phyloP scores from a whole-genome alignment of 2,797 vertebrate genomes.

The Sebastes hubbsi region DNA sequence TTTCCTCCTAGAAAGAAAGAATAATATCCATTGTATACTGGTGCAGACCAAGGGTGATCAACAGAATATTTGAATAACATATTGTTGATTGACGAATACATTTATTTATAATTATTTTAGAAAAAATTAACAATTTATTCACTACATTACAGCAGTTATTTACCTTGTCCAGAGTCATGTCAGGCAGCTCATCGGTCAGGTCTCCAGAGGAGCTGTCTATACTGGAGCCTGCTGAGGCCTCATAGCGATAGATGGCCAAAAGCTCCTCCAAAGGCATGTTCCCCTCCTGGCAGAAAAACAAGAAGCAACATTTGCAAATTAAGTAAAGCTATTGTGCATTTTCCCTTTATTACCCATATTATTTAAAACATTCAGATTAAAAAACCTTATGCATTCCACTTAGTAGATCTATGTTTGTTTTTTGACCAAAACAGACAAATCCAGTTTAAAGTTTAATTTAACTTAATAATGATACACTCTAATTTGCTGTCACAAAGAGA shows the following conservation, averaged over 20 bases:
- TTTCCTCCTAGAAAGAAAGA: slow-evolving; percentile 87
- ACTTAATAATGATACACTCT: too few relatives aligned
- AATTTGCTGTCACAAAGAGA: neutral
- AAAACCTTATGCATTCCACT: neutral
- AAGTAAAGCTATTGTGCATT: neutral
- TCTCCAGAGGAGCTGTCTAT: slow-evolving; percentile 95
- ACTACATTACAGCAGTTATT: slow-evolving; percentile 15
- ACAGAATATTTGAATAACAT: neutral
- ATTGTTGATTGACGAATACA: neutral
- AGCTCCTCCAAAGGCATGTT: slow-evolving; percentile 97
- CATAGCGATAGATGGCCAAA: slow-evolving; percentile 96
- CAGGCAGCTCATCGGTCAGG: slow-evolving; percentile 94
- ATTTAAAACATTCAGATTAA: neutral
- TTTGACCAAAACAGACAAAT: neutral
- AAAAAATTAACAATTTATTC: neutral
- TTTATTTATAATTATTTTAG: neutral
- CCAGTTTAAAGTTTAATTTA: neutral
- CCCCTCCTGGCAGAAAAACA: slow-evolving; percentile 85
- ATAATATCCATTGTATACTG: neutral
- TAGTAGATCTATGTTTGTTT: neutral
- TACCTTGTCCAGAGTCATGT: slow-evolving; percentile 99
- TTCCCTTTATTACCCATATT: neutral
- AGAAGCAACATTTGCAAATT: neutral
- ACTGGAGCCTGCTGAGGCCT: slow-evolving; percentile 90
- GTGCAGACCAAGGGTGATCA: neutral